These are phyloP conservation scores for Aphelocoma coerulescens DNA, from an alignment of 2,113 vertebrate genomes.

Conservation along the genomic window DNA sequence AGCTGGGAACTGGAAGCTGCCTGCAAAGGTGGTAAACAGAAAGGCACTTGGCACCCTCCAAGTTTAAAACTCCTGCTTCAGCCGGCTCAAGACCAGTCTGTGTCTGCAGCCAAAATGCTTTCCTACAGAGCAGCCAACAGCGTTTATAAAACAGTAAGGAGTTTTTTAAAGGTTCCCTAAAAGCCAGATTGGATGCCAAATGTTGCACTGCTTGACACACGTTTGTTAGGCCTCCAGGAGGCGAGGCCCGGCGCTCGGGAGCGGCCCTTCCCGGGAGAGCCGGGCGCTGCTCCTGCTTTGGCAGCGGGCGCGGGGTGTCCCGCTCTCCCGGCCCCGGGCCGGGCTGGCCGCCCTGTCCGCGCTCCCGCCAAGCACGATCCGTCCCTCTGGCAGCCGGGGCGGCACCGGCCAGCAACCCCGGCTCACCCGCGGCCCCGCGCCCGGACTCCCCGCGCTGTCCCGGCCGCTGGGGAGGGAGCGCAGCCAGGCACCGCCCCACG, in stretches of 20 bases:
- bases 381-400: not conserved
- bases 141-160: not conserved
- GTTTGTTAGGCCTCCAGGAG: no score
- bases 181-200: accelerated
- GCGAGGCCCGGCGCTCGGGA: not conserved
- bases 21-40: not conserved
- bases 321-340: not conserved
- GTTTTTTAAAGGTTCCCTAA: not conserved
- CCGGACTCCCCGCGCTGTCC: not conserved
- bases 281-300: not conserved
- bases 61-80: no score
- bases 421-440: not conserved
- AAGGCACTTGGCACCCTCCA: accelerated
- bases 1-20: not conserved
- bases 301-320: not conserved
- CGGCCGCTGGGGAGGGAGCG: not conserved
- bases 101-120: not conserved
- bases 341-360: not conserved
- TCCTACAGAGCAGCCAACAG: accelerated
- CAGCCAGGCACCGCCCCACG: not conserved
- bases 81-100: not conserved
- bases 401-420: not conserved
- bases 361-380: not conserved
- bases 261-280: not conserved
- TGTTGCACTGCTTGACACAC: accelerated